Evolutionary conservation across 2,888 invertebrate genomes (phyloP).

Genomic region (Camponotus fellah): DNA sequence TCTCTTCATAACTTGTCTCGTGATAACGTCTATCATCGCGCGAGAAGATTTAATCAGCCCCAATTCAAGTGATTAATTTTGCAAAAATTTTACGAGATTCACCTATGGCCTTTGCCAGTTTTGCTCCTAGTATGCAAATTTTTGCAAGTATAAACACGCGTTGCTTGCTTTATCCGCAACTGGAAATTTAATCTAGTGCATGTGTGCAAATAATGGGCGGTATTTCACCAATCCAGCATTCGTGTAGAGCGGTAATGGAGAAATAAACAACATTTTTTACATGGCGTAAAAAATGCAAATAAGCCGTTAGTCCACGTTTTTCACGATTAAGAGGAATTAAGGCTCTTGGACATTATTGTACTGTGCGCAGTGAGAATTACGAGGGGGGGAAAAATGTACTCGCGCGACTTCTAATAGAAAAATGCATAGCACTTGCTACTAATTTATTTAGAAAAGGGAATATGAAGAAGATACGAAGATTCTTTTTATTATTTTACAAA

Average conservation of each 20-base stretch:
- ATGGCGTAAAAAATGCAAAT: constrained; percentile 2
- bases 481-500: neutral
- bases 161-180: neutral
- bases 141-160: neutral
- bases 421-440: neutral
- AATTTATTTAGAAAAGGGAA: constrained; percentile 17
- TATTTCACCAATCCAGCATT: constrained; percentile 8
- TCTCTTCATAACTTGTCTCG: neutral
- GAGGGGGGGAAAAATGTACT: constrained; percentile 2
- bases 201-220: neutral
- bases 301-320: constrained; percentile 11
- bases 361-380: constrained; percentile 2
- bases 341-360: constrained; percentile 36
- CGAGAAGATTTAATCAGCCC: neutral
- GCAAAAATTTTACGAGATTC: neutral
- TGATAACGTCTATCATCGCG: neutral
- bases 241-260: neutral
- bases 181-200: constrained; percentile 20
- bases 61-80: constrained; percentile 21
- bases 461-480: neutral
- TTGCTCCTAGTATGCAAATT: neutral
- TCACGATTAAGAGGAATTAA: constrained; percentile 10
- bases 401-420: constrained; percentile 8
- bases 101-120: neutral
- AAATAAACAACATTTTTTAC: constrained; percentile 22